Evolutionary conservation across 1,140 invertebrate genomes (phyloP), one percentile per base, ranked within the genome.

Genomic region (Drosophila punjabiensis): DNA sequence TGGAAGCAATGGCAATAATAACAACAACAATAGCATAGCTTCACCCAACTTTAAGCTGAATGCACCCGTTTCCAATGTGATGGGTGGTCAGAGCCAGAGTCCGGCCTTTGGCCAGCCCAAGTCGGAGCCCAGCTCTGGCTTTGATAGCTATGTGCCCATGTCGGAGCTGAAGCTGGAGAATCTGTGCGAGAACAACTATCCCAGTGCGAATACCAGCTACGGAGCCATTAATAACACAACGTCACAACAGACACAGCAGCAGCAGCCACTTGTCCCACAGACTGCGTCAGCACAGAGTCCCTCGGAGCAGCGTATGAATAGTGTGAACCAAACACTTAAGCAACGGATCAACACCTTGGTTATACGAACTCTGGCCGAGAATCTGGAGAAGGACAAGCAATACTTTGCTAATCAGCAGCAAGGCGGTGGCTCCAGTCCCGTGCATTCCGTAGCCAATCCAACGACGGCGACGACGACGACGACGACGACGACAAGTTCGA

Each of bases 291-390:
- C 5, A 9, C 62, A 64, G 75, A 92, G 71, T 92, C 94, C 81
- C 87, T 94, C 80, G 71, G 94, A 93, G 91, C 93, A 93, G 91
- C 93, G 70, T 86, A 93, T 91, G 61, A 94, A 86, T 55, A 94
- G 94, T 83, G 94, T 93, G 14, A 95, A 95, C 89, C 96, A 97
- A 94, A 96, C 95, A 1, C 93, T 98, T 2, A 98, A 98, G 91
- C 97, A 98, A 82, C 94, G 97, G 85, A 96, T 98, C 39, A 98
- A 98, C 93, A 97, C 95, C 60, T 95, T 98, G 81, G 96, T 98
- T 1, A 96, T 98, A 92, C 97, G 98, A 92, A 98, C 97, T 43
- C 93, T 98, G 41, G 97, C 97, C 28, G 97, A 98, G 83, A 98
- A 98, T 92, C 96, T 97, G 67, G 97, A 98, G 50, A 95, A 96